These are phyloP conservation scores for Siderastrea siderea DNA, from an alignment of 92 coral and sea anemone genomes.

Conservation along the genomic window DNA sequence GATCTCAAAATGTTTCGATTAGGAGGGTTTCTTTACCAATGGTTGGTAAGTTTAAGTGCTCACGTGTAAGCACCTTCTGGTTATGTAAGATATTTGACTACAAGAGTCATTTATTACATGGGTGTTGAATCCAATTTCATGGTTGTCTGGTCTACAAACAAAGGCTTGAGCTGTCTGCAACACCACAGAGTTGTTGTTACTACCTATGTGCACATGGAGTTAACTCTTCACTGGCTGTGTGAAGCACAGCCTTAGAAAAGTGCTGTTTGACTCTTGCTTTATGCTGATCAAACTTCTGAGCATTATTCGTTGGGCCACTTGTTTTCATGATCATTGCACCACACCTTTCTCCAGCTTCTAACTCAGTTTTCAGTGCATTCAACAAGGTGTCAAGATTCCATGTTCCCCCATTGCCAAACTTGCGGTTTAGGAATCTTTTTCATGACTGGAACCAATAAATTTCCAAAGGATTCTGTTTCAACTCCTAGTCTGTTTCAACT, in stretches of 20 bases:
- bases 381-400: background rate
- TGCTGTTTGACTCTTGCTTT: background rate
- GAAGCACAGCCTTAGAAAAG: background rate
- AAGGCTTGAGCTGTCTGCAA: background rate
- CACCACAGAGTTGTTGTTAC: background rate
- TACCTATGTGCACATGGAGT: background rate
- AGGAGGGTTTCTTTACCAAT: conserved; percentile 26
- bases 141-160: background rate
- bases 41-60: background rate
- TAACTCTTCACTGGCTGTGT: no score
- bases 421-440: background rate
- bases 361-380: background rate
- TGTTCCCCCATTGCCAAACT: background rate
- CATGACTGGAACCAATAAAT: no score
- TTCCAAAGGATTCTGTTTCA: no score
- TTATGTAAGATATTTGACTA: background rate
- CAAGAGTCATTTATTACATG: background rate
- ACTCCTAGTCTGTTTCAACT: no score
- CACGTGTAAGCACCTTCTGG: background rate
- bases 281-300: background rate
- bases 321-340: background rate
- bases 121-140: background rate
- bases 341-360: background rate
- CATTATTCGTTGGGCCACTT: background rate
- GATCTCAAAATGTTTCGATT: conserved; percentile 60